phyloP scores from a whole-genome alignment of 2,797 vertebrate genomes.

The Tenualosa ilisha region DNA sequence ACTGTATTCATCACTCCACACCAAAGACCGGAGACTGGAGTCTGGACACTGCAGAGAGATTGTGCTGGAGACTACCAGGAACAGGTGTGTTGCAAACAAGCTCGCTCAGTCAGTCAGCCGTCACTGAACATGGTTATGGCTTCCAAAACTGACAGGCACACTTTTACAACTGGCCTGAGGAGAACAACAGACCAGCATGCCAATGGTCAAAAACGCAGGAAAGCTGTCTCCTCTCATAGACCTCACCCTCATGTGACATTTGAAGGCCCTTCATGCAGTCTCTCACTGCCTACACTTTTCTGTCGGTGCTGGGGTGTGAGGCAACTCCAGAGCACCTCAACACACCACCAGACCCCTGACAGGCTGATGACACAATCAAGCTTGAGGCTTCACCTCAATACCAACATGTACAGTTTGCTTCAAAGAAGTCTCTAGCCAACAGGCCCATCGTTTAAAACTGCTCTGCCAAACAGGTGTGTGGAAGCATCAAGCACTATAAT shows the following conservation, averaged over 20 bases:
- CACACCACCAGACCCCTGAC: not conserved
- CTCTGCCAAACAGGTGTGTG: constrained; percentile 1
- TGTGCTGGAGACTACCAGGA: not conserved
- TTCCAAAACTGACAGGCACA: not conserved
- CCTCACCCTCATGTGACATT: not conserved
- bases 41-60: not conserved
- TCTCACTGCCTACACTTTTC: not conserved
- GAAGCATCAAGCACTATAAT: not conserved
- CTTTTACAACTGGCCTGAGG: constrained; percentile 5
- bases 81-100: not conserved
- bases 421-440: not conserved
- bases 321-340: not conserved
- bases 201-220: not conserved
- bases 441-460: not conserved
- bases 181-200: not conserved
- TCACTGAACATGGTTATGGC: not conserved
- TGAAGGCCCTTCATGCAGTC: not conserved
- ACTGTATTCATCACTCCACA: not conserved
- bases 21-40: not conserved
- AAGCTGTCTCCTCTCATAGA: not conserved
- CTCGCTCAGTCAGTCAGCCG: not conserved
- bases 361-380: not conserved
- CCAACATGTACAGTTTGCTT: not conserved
- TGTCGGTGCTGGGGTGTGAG: not conserved
- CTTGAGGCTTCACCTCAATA: not conserved